Base-by-base conservation (phyloP, 2,888 invertebrate genomes). In the Cantharis lateralis region DNA sequence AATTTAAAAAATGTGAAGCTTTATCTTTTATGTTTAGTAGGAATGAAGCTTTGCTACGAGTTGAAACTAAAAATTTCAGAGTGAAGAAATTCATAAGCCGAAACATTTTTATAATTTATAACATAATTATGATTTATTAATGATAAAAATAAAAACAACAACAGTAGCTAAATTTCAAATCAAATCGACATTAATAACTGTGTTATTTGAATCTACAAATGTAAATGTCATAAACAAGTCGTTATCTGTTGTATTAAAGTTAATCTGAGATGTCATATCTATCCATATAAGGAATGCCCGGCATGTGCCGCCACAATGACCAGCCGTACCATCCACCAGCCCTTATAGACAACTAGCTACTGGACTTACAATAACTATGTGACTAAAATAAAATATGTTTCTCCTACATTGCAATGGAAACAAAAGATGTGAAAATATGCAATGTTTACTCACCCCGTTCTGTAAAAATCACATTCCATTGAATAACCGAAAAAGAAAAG, bases 361-460 rank as follows among this genome's bases (percentile, higher is more conserved):
- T 74, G 80, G 77, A 81, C 79, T 80, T 80, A 63, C 28, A 77
- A 18, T 18, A 18, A 70, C 71, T 78, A 80, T 79, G 79, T 78
- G 79, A 79, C 79, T 18, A 48, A 48, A 48, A 48, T 32, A 61
- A 76, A 73, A 79, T 79, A 68, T 63, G 61, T 75, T 74, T 69
- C n/a, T 4, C 9, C 24, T n/a, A 68, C 63, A 74, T 71, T 63
- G 10, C 78, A 72, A 24, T 9, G 7, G 5, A 24, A 24, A 24
- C 24, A 24, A 48, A 48, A 48, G 7, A 48, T n/a, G n/a, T 48
- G n/a, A 48, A 48, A 48, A 48, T 48, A 48, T 48, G 7, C n/a
- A 5, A 48, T 0, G n/a, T 48, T 48, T 16, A 81, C 91, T 91
- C 89, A 91, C 91, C 90, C 91, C 91, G 88, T 91, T 91, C 91